These are phyloP conservation scores for Halcyon malimbica DNA, from an alignment of 2,113 vertebrate species.

Conservation along the genomic window DNA sequence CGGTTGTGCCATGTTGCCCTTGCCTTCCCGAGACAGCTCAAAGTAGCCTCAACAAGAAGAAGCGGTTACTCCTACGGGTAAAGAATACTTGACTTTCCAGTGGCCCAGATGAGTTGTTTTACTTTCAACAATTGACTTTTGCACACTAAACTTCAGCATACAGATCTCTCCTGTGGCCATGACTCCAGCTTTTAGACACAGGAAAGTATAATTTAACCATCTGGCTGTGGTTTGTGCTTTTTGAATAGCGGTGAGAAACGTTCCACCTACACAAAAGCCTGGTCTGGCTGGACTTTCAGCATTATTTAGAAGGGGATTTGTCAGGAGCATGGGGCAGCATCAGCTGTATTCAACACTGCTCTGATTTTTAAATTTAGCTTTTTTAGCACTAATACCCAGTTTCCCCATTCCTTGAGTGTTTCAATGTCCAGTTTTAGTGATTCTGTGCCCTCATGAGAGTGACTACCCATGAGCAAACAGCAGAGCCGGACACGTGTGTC, in stretches of 20 bases:
- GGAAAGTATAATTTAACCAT: background rate
- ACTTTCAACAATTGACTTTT: background rate
- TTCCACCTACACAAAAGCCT: background rate
- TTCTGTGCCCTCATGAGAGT: background rate
- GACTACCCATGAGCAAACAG: background rate
- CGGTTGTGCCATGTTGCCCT: fast-evolving
- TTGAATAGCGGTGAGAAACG: background rate
- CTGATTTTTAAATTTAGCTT: background rate
- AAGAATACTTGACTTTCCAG: background rate
- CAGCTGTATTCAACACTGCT: background rate
- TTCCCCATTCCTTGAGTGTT: background rate
- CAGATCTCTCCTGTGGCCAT: background rate
- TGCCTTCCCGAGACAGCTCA: background rate
- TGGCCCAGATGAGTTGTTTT: background rate
- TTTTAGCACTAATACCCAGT: background rate
- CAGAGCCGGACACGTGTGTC: background rate
- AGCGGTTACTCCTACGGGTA: background rate
- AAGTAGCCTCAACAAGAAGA: background rate
- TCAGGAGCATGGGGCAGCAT: background rate
- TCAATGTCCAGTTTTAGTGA: background rate
- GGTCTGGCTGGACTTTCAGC: background rate
- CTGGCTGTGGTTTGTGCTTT: background rate
- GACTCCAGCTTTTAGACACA: background rate
- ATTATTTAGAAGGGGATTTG: background rate
- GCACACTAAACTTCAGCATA: background rate